Conservation (phyloP, 2,113 vertebrate genomes). For the Nothoprocta perdicaria region DNA sequence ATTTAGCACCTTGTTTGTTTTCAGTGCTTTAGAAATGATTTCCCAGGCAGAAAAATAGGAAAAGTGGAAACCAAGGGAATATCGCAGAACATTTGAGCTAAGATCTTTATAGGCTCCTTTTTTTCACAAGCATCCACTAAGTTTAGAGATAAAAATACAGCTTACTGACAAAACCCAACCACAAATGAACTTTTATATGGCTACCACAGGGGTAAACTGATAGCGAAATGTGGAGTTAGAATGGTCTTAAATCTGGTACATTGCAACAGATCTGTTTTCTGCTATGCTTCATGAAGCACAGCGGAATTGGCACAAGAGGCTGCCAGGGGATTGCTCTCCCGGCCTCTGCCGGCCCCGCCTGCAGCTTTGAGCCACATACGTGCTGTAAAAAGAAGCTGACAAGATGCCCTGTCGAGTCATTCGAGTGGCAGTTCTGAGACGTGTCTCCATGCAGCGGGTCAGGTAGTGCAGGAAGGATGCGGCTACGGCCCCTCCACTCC, state of each 20-base stretch:
- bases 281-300: neutral
- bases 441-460: neutral
- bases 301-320: neutral
- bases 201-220: neutral
- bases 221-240: neutral
- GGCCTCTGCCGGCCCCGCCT: neutral
- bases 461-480: neutral
- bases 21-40: neutral
- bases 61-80: neutral
- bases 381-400: neutral
- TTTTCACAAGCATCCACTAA: neutral
- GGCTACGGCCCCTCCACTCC: neutral
- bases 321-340: neutral
- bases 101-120: neutral
- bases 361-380: neutral
- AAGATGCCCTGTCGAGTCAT: neutral
- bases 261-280: neutral
- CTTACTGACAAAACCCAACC: neutral
- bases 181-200: neutral
- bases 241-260: neutral
- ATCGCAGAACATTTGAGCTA: neutral
- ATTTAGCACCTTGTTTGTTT: neutral
- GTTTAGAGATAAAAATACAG: neutral
- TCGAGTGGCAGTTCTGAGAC: neutral
- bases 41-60: neutral